phyloP scores from a whole-genome alignment of 2,113 vertebrate species.

The Pelecanus crispus region DNA sequence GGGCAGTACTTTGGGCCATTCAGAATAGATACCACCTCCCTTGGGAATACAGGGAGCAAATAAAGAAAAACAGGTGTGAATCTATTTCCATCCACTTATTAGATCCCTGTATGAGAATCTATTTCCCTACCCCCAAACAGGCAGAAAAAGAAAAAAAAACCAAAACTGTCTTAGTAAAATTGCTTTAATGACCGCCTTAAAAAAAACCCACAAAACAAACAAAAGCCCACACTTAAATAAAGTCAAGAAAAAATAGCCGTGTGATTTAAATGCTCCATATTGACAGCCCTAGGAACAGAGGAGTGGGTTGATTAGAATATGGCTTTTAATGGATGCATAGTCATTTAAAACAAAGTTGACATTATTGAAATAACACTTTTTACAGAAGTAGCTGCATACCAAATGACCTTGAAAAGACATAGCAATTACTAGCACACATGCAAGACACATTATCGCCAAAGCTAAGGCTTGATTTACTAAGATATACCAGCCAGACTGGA shows the following conservation, averaged over 20 bases:
- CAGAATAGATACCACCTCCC: neutral
- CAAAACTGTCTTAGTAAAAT: neutral
- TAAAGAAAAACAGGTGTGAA: neutral
- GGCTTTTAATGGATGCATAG: slow-evolving; percentile 23
- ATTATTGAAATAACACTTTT: slow-evolving; percentile 26
- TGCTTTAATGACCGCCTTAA: neutral
- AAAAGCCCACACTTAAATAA: neutral
- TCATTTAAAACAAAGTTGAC: slow-evolving; percentile 12
- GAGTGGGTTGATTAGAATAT: slow-evolving; percentile 43
- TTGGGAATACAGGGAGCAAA: neutral
- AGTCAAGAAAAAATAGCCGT: neutral
- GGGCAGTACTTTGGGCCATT: neutral
- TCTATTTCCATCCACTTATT: neutral
- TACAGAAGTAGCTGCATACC: neutral
- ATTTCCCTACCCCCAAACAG: neutral
- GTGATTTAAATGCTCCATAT: slow-evolving; percentile 2
- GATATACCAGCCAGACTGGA: neutral
- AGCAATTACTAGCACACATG: neutral
- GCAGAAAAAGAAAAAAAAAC: neutral
- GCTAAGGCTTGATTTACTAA: neutral
- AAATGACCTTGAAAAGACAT: neutral
- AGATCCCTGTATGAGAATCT: neutral
- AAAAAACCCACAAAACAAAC: neutral
- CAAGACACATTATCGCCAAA: neutral
- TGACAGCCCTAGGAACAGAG: neutral